These are phyloP conservation scores for Lepidonotus clava DNA, from an alignment of 2,888 invertebrate species.

Conservation along the genomic window DNA sequence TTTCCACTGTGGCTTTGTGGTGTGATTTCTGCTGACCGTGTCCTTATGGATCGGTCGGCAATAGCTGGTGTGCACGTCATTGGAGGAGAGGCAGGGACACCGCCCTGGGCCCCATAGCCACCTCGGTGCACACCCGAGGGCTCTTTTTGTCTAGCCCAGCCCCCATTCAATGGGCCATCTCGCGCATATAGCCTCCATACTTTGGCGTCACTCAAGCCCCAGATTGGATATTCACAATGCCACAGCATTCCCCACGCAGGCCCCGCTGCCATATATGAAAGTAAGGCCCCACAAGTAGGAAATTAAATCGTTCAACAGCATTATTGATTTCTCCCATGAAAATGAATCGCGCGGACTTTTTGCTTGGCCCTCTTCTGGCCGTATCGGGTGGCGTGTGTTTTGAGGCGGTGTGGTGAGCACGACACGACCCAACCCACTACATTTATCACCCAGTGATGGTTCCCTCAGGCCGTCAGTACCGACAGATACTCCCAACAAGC, in stretches of 20 bases:
- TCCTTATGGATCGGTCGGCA: too few relatives aligned
- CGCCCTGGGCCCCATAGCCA: background rate
- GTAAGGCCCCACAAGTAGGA: conserved; percentile 24
- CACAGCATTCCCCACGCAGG: background rate
- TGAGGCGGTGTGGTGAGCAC: background rate
- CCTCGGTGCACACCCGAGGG: background rate
- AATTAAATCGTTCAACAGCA: conserved; percentile 34
- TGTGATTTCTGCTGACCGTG: too few relatives aligned
- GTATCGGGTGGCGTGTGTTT: conserved; percentile 35
- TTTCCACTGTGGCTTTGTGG: too few relatives aligned
- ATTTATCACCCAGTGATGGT: background rate
- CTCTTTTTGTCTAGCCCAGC: background rate
- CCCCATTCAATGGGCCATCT: background rate
- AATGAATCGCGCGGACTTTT: background rate
- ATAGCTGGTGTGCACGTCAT: background rate
- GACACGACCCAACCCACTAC: conserved; percentile 3
- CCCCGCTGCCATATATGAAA: background rate
- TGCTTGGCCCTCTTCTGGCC: too few relatives aligned
- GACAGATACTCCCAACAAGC: background rate
- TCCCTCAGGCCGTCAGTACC: background rate
- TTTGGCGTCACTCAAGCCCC: background rate
- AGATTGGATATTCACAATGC: conserved; percentile 1
- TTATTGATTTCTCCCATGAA: conserved; percentile 27
- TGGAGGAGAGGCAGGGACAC: background rate
- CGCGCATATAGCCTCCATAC: background rate